A percentile compares a stretch with the other conserved stretches of the same genome.
Conservation (phyloP, 2,888 invertebrate species). For the Rhagium mordax region DNA sequence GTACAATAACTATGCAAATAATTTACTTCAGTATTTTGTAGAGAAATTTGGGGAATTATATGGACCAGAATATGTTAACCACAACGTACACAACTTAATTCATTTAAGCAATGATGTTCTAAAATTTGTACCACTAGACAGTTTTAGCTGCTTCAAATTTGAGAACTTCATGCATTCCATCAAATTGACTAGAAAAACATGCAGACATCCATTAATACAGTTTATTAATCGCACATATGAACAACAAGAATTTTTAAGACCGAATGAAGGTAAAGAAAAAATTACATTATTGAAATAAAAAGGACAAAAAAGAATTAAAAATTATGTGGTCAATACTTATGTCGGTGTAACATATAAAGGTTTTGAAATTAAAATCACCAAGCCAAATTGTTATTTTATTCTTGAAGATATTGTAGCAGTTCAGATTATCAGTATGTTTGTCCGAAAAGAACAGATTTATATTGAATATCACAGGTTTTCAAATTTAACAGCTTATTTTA, state of each 20-base stretch:
- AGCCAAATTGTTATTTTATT: too few species aligned
- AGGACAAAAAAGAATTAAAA: too few species aligned
- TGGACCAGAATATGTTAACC: slow-evolving; percentile 18
- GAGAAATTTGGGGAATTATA: slow-evolving; percentile 19
- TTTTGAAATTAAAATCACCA: too few species aligned
- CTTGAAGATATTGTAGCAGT: too few species aligned
- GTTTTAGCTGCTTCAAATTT: slow-evolving; percentile 23
- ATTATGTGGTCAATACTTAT: too few species aligned
- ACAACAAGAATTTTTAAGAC: background rate
- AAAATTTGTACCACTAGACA: slow-evolving; percentile 15
- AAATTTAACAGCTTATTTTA: too few species aligned
- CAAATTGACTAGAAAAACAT: slow-evolving; percentile 1
- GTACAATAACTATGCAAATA: slow-evolving; percentile 17
- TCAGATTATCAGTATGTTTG: too few species aligned
- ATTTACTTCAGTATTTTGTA: slow-evolving; percentile 15
- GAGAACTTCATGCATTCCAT: slow-evolving; percentile 15
- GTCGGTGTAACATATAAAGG: too few species aligned
- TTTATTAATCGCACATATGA: background rate
- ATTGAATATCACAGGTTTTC: too few species aligned
- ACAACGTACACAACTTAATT: slow-evolving; percentile 24
- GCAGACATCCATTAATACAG: background rate
- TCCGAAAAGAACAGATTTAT: too few species aligned
- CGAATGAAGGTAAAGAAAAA: too few species aligned
- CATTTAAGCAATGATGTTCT: slow-evolving; percentile 11
- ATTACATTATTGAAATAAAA: too few species aligned